Percentiles rank a stretch among this genome's conserved stretches.
These are phyloP conservation scores for Silurus lanzhouensis DNA, from an alignment of 2,797 vertebrate genomes.

Conservation along the genomic window DNA sequence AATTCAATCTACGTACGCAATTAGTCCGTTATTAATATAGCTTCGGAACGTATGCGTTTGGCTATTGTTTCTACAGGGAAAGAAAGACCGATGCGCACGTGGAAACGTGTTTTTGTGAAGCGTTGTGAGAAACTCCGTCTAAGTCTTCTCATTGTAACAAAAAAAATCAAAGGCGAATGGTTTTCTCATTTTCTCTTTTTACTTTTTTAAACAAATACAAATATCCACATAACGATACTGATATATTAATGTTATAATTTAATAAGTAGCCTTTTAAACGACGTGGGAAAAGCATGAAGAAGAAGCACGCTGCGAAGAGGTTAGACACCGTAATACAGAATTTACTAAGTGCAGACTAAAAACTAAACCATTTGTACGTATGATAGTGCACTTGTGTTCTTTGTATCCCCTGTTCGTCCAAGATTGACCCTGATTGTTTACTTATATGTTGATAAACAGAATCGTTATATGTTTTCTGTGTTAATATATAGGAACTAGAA, in stretches of 20 bases:
- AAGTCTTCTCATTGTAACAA: not conserved
- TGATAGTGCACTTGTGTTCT: not conserved
- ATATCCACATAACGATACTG: not conserved
- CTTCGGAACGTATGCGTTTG: not conserved
- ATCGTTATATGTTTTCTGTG: not conserved
- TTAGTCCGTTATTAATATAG: not conserved
- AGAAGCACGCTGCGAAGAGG: conserved; percentile 63
- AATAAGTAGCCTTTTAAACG: not conserved
- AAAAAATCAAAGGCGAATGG: not conserved
- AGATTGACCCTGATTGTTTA: not conserved
- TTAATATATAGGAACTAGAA: not conserved
- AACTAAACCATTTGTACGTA: not conserved
- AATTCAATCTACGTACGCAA: not conserved
- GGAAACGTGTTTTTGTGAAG: conserved; percentile 33
- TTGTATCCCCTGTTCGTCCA: not conserved
- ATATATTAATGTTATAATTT: not conserved
- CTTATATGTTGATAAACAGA: not conserved
- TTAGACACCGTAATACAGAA: conserved; percentile 48
- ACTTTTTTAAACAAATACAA: not conserved
- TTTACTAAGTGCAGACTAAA: not conserved
- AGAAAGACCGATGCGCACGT: not conserved
- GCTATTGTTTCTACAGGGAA: not conserved
- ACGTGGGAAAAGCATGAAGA: conserved; percentile 40
- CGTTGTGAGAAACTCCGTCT: not conserved
- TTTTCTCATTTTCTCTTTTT: not conserved